These are phyloP conservation scores for Orcinus orca DNA, from an alignment of 2,113 vertebrate genomes.

Conservation along the genomic window DNA sequence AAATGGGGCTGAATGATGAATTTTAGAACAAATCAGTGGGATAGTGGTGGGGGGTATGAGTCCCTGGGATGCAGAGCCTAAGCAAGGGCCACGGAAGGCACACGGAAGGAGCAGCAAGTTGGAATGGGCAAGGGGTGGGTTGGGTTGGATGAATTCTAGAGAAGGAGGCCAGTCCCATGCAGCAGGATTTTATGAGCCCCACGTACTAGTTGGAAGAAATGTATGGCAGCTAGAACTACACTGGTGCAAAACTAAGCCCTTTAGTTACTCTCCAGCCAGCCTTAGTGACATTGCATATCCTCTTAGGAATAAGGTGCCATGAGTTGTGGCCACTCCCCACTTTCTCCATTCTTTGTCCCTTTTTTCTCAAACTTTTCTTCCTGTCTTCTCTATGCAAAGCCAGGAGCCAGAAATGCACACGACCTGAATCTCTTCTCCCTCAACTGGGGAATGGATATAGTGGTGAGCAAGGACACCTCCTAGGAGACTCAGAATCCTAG, in stretches of 20 bases:
- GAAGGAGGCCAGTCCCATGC: not conserved
- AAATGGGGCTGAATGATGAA: not conserved
- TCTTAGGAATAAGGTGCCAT: not conserved
- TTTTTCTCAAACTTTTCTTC: not conserved
- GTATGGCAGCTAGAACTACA: not conserved
- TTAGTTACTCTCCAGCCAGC: not conserved
- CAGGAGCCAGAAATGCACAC: not conserved
- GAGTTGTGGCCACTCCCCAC: not conserved
- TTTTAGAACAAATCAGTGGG: not conserved
- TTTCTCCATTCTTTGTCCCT: not conserved
- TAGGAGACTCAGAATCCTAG: not conserved
- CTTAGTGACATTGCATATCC: not conserved
- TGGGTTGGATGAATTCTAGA: not conserved
- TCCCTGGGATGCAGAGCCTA: not conserved
- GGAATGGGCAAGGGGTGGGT: not conserved
- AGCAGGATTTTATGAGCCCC: not conserved
- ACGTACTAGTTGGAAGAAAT: not conserved
- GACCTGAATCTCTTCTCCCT: not conserved
- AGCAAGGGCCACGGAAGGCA: not conserved
- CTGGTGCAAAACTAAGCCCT: not conserved
- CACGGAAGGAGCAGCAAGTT: accelerated
- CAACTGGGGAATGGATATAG: not conserved
- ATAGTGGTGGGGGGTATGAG: no score
- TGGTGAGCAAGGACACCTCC: not conserved
- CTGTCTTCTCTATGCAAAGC: not conserved